phyloP scores from a whole-genome alignment of 2,888 invertebrate genomes.

The Iphiclides podalirius region DNA sequence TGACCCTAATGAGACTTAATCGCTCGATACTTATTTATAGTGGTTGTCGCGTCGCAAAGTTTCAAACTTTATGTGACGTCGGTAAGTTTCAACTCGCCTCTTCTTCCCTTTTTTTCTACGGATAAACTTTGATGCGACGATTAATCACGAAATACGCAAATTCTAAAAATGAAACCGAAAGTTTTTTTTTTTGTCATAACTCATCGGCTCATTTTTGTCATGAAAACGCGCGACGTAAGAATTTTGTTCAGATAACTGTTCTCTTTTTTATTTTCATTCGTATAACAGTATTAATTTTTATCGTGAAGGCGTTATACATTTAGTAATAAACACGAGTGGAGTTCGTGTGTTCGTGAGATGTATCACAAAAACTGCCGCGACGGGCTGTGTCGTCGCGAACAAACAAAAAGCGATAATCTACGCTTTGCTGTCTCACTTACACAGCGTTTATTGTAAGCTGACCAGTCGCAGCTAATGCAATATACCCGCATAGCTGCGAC shows the following conservation, averaged over 20 bases:
- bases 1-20: slow-evolving; percentile 24
- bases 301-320: too few relatives aligned
- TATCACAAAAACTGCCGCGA: slow-evolving; percentile 22
- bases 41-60: neutral
- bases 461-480: slow-evolving; percentile 11
- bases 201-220: too few relatives aligned
- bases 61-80: neutral
- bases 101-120: neutral
- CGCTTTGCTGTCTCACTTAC: slow-evolving; percentile 21
- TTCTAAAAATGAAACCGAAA: too few relatives aligned
- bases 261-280: too few relatives aligned
- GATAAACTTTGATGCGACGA: neutral
- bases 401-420: slow-evolving; percentile 25
- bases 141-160: too few relatives aligned
- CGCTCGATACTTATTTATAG: slow-evolving; percentile 14
- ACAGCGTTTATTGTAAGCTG: slow-evolving; percentile 23
- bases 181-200: too few relatives aligned
- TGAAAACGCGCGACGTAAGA: too few relatives aligned
- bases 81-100: neutral
- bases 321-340: too few relatives aligned
- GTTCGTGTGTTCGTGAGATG: neutral
- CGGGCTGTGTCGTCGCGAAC: slow-evolving; percentile 20
- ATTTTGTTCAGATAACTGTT: too few relatives aligned
- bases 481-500: slow-evolving; percentile 2
- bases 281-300: too few relatives aligned